phyloP scores from a whole-genome alignment of 2,888 invertebrate genomes.

The Sphaerophoria taeniata region DNA sequence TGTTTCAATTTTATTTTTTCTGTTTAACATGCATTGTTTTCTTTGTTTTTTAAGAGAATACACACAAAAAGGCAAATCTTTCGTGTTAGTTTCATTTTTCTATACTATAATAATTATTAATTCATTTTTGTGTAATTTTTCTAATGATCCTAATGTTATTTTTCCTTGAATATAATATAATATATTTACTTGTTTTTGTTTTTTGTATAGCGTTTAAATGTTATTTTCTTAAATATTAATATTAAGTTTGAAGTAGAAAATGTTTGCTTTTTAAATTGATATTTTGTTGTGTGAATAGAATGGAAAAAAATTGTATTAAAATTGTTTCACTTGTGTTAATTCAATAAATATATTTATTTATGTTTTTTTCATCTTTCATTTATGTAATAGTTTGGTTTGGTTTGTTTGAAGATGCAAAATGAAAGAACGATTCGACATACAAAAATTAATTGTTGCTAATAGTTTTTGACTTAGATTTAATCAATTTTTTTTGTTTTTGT shows the following conservation, averaged over 20 bases:
- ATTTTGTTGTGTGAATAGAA: conserved; percentile 46
- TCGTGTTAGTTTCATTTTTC: conserved; percentile 55
- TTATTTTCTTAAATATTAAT: conserved; percentile 75
- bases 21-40: conserved; percentile 41
- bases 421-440: conserved; percentile 55
- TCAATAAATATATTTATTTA: conserved; percentile 26
- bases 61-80: conserved; percentile 65
- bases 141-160: conserved; percentile 62
- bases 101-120: conserved; percentile 69
- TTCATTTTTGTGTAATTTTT: conserved; percentile 69
- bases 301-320: conserved; percentile 49
- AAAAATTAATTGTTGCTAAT: conserved; percentile 38
- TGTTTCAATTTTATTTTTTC: conserved; percentile 35
- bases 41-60: conserved; percentile 35
- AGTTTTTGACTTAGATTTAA: conserved; percentile 29
- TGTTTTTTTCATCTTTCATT: conserved; percentile 23
- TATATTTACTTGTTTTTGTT: too few species aligned
- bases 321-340: conserved; percentile 58
- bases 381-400: conserved; percentile 39
- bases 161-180: conserved; percentile 51
- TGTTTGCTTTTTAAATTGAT: conserved; percentile 62
- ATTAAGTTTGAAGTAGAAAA: conserved; percentile 75
- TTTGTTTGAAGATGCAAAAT: conserved; percentile 53
- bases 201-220: conserved; percentile 51
- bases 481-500: conserved; percentile 55